A percentile compares a stretch with the other conserved stretches of the same genome.
These are phyloP conservation scores for Euzophera pinguis DNA, from an alignment of 2,888 invertebrate species.

Conservation along the genomic window DNA sequence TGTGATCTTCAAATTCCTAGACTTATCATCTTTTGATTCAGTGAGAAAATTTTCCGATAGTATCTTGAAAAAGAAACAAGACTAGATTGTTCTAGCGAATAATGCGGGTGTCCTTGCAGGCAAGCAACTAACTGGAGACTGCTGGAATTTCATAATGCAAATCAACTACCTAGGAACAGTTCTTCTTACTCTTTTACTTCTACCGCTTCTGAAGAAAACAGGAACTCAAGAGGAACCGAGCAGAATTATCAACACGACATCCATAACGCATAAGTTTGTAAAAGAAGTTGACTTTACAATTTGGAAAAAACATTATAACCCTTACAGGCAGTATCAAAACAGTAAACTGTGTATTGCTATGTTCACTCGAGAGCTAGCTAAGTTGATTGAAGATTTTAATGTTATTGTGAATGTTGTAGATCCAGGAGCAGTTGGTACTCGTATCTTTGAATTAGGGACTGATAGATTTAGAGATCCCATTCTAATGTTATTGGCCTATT, in stretches of 20 bases:
- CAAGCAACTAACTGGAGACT: too few relatives aligned
- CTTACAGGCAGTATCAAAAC: too few relatives aligned
- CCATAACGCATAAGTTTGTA: too few relatives aligned
- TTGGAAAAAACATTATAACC: too few relatives aligned
- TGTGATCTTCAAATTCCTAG: too few relatives aligned
- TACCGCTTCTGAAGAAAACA: slow-evolving; percentile 82
- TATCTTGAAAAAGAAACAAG: background rate
- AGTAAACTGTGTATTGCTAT: too few relatives aligned
- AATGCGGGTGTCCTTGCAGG: background rate
- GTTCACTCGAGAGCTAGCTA: too few relatives aligned
- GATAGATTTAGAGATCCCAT: slow-evolving; percentile 38
- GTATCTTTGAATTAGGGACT: slow-evolving; percentile 12
- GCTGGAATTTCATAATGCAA: too few relatives aligned
- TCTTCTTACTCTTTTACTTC: slow-evolving; percentile 88
- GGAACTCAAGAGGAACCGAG: slow-evolving; percentile 72
- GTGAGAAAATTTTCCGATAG: too few relatives aligned
- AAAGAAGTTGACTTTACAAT: too few relatives aligned
- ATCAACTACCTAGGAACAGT: slow-evolving; percentile 86
- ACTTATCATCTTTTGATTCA: too few relatives aligned
- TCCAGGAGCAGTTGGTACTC: slow-evolving; percentile 24
- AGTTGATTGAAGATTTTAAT: too few relatives aligned
- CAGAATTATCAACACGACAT: slow-evolving; percentile 82
- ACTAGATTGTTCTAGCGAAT: background rate
- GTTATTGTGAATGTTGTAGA: slow-evolving; percentile 14
- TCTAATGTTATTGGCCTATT: background rate